Conservation (phyloP, 2,888 invertebrate genomes). For the Ennomos quercinarius region DNA sequence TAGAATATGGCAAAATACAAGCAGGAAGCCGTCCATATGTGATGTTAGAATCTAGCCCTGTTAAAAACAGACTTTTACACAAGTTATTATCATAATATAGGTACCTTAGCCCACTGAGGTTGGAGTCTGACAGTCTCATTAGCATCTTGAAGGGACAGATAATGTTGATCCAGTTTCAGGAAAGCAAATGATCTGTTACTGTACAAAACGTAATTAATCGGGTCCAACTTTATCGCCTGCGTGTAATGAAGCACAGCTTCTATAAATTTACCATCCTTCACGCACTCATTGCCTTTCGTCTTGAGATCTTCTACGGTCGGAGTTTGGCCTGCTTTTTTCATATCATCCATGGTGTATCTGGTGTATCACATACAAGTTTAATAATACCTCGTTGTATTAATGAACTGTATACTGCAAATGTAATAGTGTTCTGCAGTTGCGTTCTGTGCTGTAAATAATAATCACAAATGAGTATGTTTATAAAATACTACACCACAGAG, state of each 20-base stretch:
- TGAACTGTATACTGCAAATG: too few species aligned
- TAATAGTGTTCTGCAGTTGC: too few species aligned
- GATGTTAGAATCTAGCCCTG: too few species aligned
- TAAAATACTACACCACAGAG: too few species aligned
- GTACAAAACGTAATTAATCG: constrained; percentile 88
- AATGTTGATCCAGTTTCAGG: constrained; percentile 91
- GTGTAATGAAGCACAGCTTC: constrained; percentile 93
- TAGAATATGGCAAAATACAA: too few species aligned
- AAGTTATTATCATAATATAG: not conserved
- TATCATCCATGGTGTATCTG: constrained; percentile 63
- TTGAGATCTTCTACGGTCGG: constrained; percentile 86
- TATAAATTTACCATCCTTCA: constrained; percentile 89
- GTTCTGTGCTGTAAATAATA: too few species aligned
- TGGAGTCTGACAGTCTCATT: constrained; percentile 90
- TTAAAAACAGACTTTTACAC: too few species aligned
- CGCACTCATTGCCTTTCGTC: constrained; percentile 90
- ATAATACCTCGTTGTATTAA: too few species aligned
- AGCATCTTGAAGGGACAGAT: constrained; percentile 91
- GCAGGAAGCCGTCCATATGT: too few species aligned
- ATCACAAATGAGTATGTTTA: too few species aligned
- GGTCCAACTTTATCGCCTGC: constrained; percentile 90
- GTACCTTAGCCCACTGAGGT: constrained; percentile 92
- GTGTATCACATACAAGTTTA: too few species aligned
- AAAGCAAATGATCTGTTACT: constrained; percentile 94
- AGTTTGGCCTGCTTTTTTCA: constrained; percentile 61